phyloP scores from a whole-genome alignment of 2,113 vertebrate genomes.

The Polypterus senegalus region DNA sequence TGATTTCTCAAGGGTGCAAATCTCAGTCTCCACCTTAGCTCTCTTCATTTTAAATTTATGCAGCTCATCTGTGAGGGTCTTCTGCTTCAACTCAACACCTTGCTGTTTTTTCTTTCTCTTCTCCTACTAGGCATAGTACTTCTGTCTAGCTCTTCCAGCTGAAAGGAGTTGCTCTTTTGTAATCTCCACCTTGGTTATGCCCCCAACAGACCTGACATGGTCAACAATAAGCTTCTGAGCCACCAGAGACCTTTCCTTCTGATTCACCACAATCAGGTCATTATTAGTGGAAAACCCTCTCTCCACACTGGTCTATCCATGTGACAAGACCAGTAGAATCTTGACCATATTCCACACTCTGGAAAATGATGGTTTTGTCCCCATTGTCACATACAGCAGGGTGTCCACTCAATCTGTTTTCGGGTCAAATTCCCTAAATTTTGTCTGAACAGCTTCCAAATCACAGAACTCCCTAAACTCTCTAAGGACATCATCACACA shows the following conservation, averaged over 20 bases:
- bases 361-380: constrained; percentile 5
- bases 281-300: constrained; percentile 19
- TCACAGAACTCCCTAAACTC: constrained; percentile 17
- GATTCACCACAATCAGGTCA: constrained; percentile 15
- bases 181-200: constrained; percentile 13
- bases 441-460: neutral
- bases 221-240: constrained; percentile 18
- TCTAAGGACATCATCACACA: constrained; percentile 14
- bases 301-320: constrained; percentile 19
- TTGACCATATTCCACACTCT: constrained; percentile 16
- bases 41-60: no score
- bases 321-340: constrained; percentile 12
- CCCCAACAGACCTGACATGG: constrained; percentile 12
- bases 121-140: constrained; percentile 20
- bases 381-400: constrained; percentile 13
- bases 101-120: constrained; percentile 18
- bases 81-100: constrained; percentile 17
- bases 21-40: no score
- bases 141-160: constrained; percentile 17
- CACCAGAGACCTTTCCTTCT: constrained; percentile 16
- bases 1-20: no score
- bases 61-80: constrained; percentile 11
- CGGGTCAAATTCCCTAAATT: constrained; percentile 18
- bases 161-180: constrained; percentile 12
- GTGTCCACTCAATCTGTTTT: constrained; percentile 2